phyloP scores from a whole-genome alignment of 2,797 vertebrate species.

The Brachymystax lenok region DNA sequence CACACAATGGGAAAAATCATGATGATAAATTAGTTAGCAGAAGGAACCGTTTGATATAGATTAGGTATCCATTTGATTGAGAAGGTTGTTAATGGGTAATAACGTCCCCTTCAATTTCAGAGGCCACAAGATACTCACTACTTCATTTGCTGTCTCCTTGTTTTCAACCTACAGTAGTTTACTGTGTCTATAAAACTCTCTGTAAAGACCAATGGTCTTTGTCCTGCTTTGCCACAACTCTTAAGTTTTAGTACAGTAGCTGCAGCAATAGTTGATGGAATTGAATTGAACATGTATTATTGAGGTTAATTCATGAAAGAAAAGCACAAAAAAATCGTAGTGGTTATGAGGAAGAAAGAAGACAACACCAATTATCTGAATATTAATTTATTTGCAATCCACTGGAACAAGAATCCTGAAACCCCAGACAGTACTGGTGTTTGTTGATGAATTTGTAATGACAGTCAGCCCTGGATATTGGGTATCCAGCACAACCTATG shows the following conservation, averaged over 20 bases:
- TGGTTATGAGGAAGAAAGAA: background rate
- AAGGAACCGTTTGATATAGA: slow-evolving; percentile 39
- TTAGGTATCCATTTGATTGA: slow-evolving; percentile 49
- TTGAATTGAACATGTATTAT: background rate
- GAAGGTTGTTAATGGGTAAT: slow-evolving; percentile 58
- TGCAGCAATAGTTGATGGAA: background rate
- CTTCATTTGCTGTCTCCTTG: slow-evolving; percentile 18
- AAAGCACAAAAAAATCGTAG: background rate
- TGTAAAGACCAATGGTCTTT: slow-evolving; percentile 5
- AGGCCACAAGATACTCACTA: slow-evolving; percentile 34
- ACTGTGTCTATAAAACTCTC: slow-evolving; percentile 26
- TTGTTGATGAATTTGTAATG: background rate
- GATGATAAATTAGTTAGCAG: slow-evolving; percentile 49
- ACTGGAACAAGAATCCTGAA: background rate
- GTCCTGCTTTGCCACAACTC: slow-evolving; percentile 6
- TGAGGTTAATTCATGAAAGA: slow-evolving; percentile 9
- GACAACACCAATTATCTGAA: background rate
- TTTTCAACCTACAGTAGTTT: slow-evolving; percentile 23
- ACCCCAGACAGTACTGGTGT: background rate
- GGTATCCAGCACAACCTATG: background rate
- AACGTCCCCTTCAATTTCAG: slow-evolving; percentile 52
- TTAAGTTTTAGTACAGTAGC: background rate
- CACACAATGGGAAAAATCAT: slow-evolving; percentile 42
- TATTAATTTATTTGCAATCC: background rate
- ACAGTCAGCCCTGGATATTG: background rate